Evolutionary conservation across 2,797 vertebrate species (phyloP).

Genomic region (Gambusia yucatana): DNA sequence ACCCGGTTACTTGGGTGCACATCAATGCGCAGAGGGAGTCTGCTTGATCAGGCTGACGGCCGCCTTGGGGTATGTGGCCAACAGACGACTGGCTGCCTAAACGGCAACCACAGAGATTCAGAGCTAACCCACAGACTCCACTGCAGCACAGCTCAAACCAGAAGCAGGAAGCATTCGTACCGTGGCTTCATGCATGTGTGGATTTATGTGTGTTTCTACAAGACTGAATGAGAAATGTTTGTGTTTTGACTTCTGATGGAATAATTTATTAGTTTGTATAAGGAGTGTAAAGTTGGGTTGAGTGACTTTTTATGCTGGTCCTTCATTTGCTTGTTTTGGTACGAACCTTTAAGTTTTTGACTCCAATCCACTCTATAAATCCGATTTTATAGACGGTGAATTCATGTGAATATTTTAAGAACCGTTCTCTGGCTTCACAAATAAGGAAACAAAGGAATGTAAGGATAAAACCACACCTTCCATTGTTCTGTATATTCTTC

Average conservation of each 20-base stretch:
- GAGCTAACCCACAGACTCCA: slow-evolving; percentile 50
- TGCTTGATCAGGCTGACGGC: slow-evolving; percentile 23
- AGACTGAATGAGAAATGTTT: slow-evolving; percentile 1
- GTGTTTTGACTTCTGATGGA: background rate
- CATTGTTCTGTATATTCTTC: no score
- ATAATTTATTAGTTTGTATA: background rate
- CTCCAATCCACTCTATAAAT: slow-evolving; percentile 42
- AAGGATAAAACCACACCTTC: background rate
- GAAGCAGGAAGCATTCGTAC: slow-evolving; percentile 44
- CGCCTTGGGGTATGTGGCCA: slow-evolving; percentile 25
- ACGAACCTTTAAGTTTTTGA: slow-evolving; percentile 11
- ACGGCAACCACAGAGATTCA: slow-evolving; percentile 56
- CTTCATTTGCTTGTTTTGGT: background rate
- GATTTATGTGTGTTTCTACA: slow-evolving; percentile 12
- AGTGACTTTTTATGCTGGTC: background rate
- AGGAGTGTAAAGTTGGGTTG: background rate
- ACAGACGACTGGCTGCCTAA: slow-evolving; percentile 44
- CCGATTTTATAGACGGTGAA: slow-evolving; percentile 51
- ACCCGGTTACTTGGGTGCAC: slow-evolving; percentile 31
- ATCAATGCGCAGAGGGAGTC: background rate
- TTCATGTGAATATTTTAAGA: slow-evolving; percentile 67
- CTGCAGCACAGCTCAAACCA: slow-evolving; percentile 31
- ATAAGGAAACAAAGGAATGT: slow-evolving; percentile 10
- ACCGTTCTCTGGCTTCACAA: slow-evolving; percentile 31
- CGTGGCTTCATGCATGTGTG: slow-evolving; percentile 18